Conservation (phyloP, 2,797 vertebrate genomes). For the Distichodus sexfasciatus region DNA sequence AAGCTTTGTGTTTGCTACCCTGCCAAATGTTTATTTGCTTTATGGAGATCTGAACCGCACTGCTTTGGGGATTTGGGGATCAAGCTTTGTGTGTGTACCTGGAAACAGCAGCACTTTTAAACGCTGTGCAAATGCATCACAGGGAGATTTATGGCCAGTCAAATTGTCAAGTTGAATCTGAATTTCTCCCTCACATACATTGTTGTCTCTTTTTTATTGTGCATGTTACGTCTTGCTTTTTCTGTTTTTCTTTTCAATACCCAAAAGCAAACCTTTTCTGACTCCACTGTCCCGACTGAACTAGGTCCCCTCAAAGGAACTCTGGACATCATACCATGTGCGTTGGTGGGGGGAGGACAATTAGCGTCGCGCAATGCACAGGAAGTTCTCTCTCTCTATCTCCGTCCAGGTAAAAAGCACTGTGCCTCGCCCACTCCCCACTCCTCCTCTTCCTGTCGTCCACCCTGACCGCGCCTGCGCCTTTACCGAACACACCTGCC, state of each 20-base stretch:
- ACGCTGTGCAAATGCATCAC: background rate
- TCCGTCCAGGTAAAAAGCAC: constrained; percentile 67
- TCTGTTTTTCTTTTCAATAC: constrained; percentile 53
- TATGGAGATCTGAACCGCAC: background rate
- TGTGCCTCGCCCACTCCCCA: constrained; percentile 53
- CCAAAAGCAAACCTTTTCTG: constrained; percentile 57
- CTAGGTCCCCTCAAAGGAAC: constrained; percentile 71
- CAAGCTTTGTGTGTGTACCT: constrained; percentile 26
- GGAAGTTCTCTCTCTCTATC: constrained; percentile 63
- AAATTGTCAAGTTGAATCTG: constrained; percentile 17
- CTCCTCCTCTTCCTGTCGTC: constrained; percentile 40
- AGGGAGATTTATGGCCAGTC: background rate
- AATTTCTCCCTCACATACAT: no score
- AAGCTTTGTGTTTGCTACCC: constrained; percentile 24
- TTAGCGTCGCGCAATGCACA: constrained; percentile 65
- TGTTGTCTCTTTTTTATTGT: constrained; percentile 38
- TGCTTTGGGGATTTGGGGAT: constrained; percentile 31
- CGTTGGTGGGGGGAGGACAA: constrained; percentile 69
- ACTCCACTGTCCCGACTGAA: constrained; percentile 80
- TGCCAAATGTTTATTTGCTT: constrained; percentile 21
- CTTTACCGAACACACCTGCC: constrained; percentile 51
- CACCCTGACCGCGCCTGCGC: constrained; percentile 52
- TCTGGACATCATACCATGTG: constrained; percentile 65
- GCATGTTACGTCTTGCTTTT: constrained; percentile 44
- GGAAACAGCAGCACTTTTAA: constrained; percentile 2